Evolutionary conservation across 2,113 vertebrate species (phyloP), one percentile per base, ranked within the genome.

Genomic region (Phyllopteryx taeniolatus): DNA sequence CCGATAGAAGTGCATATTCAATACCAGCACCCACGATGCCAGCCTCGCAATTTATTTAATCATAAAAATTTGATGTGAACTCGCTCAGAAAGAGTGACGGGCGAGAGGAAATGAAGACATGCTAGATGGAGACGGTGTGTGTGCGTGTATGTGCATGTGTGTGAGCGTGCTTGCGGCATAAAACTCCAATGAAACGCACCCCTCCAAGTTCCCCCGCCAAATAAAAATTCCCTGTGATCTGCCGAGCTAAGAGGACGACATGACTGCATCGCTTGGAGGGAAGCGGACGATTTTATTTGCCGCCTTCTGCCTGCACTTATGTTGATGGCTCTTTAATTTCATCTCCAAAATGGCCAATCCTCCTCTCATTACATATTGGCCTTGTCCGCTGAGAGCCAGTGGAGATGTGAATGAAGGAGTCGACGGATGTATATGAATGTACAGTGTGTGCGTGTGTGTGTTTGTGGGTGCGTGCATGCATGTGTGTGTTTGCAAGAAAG

Each of bases 131-230:
- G 56, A 59, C 12, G 17, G 20, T 17, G 19, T 4, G 56, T 17
- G 27, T 59, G 57, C 31, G 2, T 5, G 11, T 5, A 10, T 11
- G 12, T 31, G 39, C 20, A 17, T 35, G 33, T 62, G 17, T 39
- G 84, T 84, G 27, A 27, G 27, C 27, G 84, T 70, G 82, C 86
- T 68, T 83, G 74, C 87, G 90, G 73, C 87, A 90, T 90, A 87
- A 89, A 81, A 92, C 89, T 91, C 92, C 85, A 83, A 90, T 89
- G 87, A 91, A 90, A 92, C 81, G 74, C 76, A 3, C 35, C 75
- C 77, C 68, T 39, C 79, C 44, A 72, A 64, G 72, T 87, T 80
- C 89, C 82, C 79, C 70, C 31, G 31, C 3, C 47, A 33, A 49
- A 35, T 20, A 31, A n/a, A 73, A 82, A 81, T 91, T 86, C 88